Conservation (phyloP, 1,140 invertebrate genomes). For the Magallana angulata region DNA sequence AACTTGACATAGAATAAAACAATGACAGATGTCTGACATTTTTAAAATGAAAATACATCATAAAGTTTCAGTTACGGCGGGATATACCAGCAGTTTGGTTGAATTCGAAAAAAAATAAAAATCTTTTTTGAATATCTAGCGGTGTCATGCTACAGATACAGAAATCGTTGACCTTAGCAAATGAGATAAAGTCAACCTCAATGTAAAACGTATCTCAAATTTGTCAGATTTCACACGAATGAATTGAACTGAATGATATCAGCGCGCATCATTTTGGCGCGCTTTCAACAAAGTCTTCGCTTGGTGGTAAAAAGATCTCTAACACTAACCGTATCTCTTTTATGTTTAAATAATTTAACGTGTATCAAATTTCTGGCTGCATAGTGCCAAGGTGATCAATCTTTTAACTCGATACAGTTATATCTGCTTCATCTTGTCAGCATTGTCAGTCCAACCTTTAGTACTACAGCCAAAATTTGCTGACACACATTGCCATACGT, state of each 20-base stretch:
- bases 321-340: background rate
- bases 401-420: constrained; percentile 23
- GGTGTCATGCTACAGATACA: background rate
- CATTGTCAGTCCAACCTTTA: background rate
- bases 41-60: no score
- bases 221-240: constrained; percentile 36
- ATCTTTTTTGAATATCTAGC: no score
- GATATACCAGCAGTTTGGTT: no score
- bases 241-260: constrained; percentile 26
- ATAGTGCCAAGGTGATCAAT: constrained; percentile 22
- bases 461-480: background rate
- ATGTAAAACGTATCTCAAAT: constrained; percentile 9
- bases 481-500: background rate
- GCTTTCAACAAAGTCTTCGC: constrained; percentile 22
- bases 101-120: no score
- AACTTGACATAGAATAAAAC: background rate
- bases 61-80: no score
- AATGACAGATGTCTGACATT: no score
- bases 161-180: background rate
- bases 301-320: constrained; percentile 5
- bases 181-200: constrained; percentile 19
- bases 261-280: constrained; percentile 15
- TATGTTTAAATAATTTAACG: background rate
- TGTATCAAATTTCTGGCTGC: constrained; percentile 31
- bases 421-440: background rate